Base-by-base conservation (phyloP, 2,113 vertebrate species). In the Eurypyga helias region DNA sequence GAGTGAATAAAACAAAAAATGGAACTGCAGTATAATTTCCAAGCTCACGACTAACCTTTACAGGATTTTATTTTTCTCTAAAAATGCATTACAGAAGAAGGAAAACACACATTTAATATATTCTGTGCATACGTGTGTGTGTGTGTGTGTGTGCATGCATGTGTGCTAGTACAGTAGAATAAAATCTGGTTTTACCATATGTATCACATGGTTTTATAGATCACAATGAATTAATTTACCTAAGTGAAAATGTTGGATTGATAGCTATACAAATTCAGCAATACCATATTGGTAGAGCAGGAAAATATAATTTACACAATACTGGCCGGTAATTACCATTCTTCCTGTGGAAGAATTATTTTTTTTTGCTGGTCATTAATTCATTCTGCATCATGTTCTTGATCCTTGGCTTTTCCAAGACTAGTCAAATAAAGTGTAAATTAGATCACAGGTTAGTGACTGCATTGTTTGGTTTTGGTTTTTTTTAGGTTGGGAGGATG, bases 91-190 rank as follows among this genome's bases (percentile, higher is more conserved):
- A 23, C 34, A 69, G 28, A 69, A 70, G 18, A 58, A 55, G 7
- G 8, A 83, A 79, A 77, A 13, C 10, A 65, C 10, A 24, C 4
- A 13, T 48, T 71, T 71, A 87, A 1, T 24, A 26, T 17, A 41
- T 3, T 58, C 17, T 36, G 5, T 82, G 24, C 5, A 2, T 8
- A 7, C 3, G 6, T 31, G 7, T 11, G 7, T 20, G 15, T 14
- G 7, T 17, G 28, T 25, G 6, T 18, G 13, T 28, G 3, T 8
- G 4, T 4, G 4, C 2, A 4, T 0, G 4, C 18, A 33, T 0
- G 0, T 16, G 8, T 73, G 17, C 2, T 31, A 36, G 6, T 58
- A 51, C 10, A 25, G 13, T 17, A 11, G 7, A 4, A 17, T 45
- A 43, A 65, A 58, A 15, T 6, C 2, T 2, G 24, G 90, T 69